Evolutionary conservation across 2,113 vertebrate species (phyloP), one percentile per base, ranked within the genome.

Genomic region (Hippopotamus amphibius): DNA sequence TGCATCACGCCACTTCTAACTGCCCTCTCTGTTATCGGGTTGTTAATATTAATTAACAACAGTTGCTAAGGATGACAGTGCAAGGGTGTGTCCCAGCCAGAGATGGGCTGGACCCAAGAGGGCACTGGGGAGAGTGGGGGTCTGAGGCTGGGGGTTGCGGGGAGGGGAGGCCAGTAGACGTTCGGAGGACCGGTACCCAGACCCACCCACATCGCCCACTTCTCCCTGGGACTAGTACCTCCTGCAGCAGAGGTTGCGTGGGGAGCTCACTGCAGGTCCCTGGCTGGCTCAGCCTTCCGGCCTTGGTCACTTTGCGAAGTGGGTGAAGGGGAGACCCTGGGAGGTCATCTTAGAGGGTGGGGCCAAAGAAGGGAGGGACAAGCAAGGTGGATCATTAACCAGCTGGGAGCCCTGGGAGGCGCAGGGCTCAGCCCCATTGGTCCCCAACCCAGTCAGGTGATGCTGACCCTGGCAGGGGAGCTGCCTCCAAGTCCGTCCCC

Each of bases 341-440:
- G 65, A 88, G 43, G 48, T 81, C 30, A 19, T 17, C 37, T 14
- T 8, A 46, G 46, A 72, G 65, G 19, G 33, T 30, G 17, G 53
- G 22, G 41, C 30, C 24, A 26, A 26, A 33, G 26, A 69, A 22
- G 69, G 92, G 46, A 87, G 74, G 86, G 15, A n/a, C 7, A 9
- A 6, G 2, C 0, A 13, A 1, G 24, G 68, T 95, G 16, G 72
- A 98, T 97, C 71, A 98, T 98, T 98, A 98, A 98, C 97, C 7
- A 72, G 57, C 22, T 9, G 2, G 19, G n/a, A 41, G 59, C 41
- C 2, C 3, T 11, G 21, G 65, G 33, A 28, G 46, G 81, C 24
- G 41, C 0, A 3, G 9, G 2, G 15, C 48, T 65, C 48, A 59
- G 50, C 17, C 57, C 17, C 19, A 97, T 97, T 98, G 96, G 96